Conservation (phyloP, 2,797 vertebrate species). For the Channa striata region DNA sequence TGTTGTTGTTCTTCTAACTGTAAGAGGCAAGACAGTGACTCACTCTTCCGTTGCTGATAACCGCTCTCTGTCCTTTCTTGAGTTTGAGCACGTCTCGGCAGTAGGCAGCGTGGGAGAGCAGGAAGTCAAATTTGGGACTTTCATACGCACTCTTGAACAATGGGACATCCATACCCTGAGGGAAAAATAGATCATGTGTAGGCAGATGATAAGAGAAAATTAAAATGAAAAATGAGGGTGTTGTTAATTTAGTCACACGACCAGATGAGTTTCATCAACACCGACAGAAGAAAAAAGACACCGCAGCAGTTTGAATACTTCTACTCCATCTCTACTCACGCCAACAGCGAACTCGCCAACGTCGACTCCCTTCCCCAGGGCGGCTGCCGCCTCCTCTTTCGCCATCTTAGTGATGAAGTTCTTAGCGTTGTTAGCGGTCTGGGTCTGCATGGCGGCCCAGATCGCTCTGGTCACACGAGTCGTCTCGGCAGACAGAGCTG, state of each 20-base stretch:
- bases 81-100: conserved; percentile 94
- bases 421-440: conserved; percentile 94
- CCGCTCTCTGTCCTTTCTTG: conserved; percentile 93
- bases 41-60: conserved; percentile 98
- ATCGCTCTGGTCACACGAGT: conserved; percentile 89
- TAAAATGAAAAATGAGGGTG: neutral
- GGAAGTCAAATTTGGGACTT: conserved; percentile 89
- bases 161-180: conserved; percentile 93
- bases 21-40: conserved; percentile 59
- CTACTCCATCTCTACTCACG: conserved; percentile 81
- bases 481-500: conserved; percentile 76
- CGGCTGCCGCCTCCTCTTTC: conserved; percentile 91
- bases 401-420: conserved; percentile 98
- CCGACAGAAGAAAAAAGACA: neutral
- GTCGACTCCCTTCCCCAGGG: conserved; percentile 85
- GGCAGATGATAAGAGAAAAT: conserved; percentile 17
- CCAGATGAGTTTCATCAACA: neutral
- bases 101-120: conserved; percentile 92
- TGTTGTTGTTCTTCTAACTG: neutral
- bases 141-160: conserved; percentile 92
- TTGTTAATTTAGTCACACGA: neutral
- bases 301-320: neutral
- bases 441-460: conserved; percentile 95
- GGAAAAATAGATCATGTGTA: conserved; percentile 18
- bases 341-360: conserved; percentile 92